These are phyloP conservation scores for Sarcophaga variegata DNA, from an alignment of 2,888 invertebrate species.

Conservation along the genomic window DNA sequence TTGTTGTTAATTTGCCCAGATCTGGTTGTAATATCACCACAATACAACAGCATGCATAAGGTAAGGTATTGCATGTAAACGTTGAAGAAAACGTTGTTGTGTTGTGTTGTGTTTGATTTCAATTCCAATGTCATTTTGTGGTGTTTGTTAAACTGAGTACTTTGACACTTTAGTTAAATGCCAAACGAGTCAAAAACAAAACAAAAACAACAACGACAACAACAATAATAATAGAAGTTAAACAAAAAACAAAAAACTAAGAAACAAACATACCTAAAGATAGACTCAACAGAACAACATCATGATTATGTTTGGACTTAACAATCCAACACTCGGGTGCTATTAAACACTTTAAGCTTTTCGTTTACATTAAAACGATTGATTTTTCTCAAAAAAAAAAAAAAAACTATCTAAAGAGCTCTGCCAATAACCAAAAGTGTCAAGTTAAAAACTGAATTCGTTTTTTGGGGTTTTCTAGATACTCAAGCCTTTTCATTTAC, in stretches of 20 bases:
- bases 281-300: background rate
- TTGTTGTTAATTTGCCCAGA: constrained; percentile 34
- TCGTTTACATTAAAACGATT: background rate
- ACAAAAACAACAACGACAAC: constrained; percentile 6
- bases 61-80: constrained; percentile 24
- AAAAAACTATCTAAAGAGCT: constrained; percentile 34
- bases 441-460: constrained; percentile 43
- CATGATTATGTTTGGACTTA: background rate
- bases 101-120: constrained; percentile 42
- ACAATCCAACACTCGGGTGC: background rate
- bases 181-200: constrained; percentile 60
- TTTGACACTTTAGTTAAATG: constrained; percentile 70
- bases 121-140: constrained; percentile 67
- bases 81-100: constrained; percentile 24
- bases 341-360: too few species aligned
- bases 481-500: background rate
- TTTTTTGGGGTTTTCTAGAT: constrained; percentile 2
- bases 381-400: background rate
- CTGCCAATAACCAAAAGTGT: constrained; percentile 58
- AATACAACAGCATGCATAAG: too few species aligned
- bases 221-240: background rate
- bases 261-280: constrained; percentile 24
- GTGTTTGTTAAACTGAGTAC: constrained; percentile 67
- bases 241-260: background rate
- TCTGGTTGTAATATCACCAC: constrained; percentile 53